These are phyloP conservation scores for Piscicola geometra DNA, from an alignment of 2,888 invertebrate genomes.

Conservation along the genomic window DNA sequence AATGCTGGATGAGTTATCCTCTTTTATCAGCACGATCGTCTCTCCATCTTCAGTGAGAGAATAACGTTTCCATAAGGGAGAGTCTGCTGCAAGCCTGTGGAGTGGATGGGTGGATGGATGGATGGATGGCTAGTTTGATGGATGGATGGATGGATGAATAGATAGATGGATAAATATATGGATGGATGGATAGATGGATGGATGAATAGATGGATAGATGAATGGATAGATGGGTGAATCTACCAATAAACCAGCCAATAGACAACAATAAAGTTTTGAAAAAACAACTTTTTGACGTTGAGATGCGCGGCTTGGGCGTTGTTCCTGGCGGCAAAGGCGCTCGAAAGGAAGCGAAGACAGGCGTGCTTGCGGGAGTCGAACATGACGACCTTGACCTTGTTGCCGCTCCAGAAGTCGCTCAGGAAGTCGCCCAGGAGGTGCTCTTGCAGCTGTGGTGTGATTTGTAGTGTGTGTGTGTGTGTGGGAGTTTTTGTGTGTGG, in stretches of 20 bases:
- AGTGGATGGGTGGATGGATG: background rate
- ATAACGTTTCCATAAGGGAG: background rate
- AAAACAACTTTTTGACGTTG: conserved; percentile 11
- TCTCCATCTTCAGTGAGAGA: background rate
- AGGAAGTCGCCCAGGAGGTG: conserved; percentile 71
- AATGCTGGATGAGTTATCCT: background rate
- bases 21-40: background rate
- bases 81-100: background rate
- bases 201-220: too few species aligned
- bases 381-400: conserved; percentile 80
- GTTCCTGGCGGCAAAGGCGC: conserved; percentile 79
- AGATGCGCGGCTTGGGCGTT: conserved; percentile 61
- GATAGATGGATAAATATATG: too few species aligned
- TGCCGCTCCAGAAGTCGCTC: conserved; percentile 86
- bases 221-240: too few species aligned
- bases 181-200: too few species aligned
- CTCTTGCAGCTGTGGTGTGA: conserved; percentile 64
- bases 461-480: too few species aligned
- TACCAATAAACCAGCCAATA: too few species aligned
- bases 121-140: too few species aligned
- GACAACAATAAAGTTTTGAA: background rate
- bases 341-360: conserved; percentile 77
- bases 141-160: too few species aligned
- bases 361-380: conserved; percentile 68
- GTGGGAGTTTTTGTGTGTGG: too few species aligned